These are phyloP conservation scores for Vanessa tameamea DNA, from an alignment of 1,140 invertebrate species.

Conservation along the genomic window DNA sequence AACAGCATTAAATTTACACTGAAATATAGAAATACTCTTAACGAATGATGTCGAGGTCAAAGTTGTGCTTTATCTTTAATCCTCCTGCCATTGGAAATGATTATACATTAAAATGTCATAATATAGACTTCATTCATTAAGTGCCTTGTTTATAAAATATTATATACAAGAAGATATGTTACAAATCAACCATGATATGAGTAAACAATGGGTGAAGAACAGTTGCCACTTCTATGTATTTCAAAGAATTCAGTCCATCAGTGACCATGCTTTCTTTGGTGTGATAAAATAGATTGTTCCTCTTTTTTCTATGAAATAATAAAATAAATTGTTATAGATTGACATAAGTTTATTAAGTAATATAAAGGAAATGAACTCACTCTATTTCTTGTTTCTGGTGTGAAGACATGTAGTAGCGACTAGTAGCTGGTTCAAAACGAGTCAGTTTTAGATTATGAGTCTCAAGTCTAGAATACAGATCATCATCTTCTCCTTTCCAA, in stretches of 20 bases:
- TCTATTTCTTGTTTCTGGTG: conserved; percentile 84
- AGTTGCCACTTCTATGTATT: conserved; percentile 82
- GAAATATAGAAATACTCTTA: too few species aligned
- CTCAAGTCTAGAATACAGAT: conserved; percentile 86
- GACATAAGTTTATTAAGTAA: conserved; percentile 2
- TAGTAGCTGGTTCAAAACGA: conserved; percentile 86
- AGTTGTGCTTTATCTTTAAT: too few species aligned
- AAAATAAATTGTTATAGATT: neutral
- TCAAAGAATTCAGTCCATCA: conserved; percentile 87
- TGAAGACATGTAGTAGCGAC: conserved; percentile 89
- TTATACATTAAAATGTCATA: neutral
- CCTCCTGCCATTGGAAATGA: too few species aligned
- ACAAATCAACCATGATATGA: conserved; percentile 82
- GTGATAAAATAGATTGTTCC: conserved; percentile 51
- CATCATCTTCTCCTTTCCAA: conserved; percentile 95
- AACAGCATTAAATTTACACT: too few species aligned
- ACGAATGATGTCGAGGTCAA: too few species aligned
- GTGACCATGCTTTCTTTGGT: conserved; percentile 77
- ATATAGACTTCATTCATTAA: neutral
- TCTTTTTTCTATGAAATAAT: conserved; percentile 31
- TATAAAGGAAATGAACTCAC: conserved; percentile 58
- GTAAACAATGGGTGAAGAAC: conserved; percentile 82
- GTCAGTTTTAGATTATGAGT: conserved; percentile 82
- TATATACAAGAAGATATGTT: conserved; percentile 44
- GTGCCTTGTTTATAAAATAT: neutral